phyloP scores from a whole-genome alignment of 1,140 invertebrate species.

The Bacillus rossius region DNA sequence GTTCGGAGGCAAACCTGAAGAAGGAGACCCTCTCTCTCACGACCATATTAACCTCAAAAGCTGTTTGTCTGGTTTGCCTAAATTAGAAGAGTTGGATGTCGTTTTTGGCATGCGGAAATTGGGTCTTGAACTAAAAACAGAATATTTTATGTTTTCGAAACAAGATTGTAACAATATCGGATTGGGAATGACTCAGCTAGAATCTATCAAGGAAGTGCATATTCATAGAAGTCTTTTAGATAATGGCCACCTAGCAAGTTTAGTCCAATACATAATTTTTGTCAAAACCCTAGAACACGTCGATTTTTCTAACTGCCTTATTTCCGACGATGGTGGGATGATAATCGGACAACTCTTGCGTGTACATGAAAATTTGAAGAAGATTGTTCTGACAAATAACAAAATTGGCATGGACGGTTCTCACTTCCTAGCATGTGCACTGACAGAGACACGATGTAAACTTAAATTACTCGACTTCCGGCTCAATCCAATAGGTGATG shows the following conservation, averaged over 20 bases:
- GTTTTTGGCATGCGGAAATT: not conserved
- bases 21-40: not conserved
- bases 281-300: conserved; percentile 33
- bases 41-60: conserved; percentile 3
- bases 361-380: conserved; percentile 23
- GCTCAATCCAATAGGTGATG: conserved; percentile 35
- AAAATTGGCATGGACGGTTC: conserved; percentile 35
- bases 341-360: conserved; percentile 36
- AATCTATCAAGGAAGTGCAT: conserved; percentile 31
- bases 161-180: conserved; percentile 31
- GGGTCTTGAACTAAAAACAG: not conserved
- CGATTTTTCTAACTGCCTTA: conserved; percentile 41
- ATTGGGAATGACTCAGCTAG: conserved; percentile 27
- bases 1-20: not conserved
- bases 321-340: conserved; percentile 33
- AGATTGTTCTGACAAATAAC: conserved; percentile 35
- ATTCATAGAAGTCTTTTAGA: conserved; percentile 37
- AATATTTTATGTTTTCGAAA: conserved; percentile 39
- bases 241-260: conserved; percentile 30
- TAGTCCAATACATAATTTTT: conserved; percentile 34
- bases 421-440: conserved; percentile 33
- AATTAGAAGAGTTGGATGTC: not conserved
- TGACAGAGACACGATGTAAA: conserved; percentile 23
- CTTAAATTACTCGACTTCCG: conserved; percentile 33
- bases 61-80: not conserved